phyloP scores from a whole-genome alignment of 2,888 invertebrate species.

The Danaus chrysippus region DNA sequence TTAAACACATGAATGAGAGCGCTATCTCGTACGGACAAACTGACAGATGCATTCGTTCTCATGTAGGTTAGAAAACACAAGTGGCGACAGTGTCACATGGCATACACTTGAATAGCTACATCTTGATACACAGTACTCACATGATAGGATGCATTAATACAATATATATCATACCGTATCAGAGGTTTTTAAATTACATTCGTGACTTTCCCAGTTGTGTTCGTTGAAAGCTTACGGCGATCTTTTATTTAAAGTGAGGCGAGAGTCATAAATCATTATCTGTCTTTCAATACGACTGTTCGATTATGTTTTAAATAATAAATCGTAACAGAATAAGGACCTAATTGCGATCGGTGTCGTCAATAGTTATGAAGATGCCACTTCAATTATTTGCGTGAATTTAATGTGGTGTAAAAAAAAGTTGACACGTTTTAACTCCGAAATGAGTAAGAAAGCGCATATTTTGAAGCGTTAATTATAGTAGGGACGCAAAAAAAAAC shows the following conservation, averaged over 20 bases:
- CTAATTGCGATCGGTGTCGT: conserved; percentile 56
- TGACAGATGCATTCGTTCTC: conserved; percentile 60
- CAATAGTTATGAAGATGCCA: conserved; percentile 6
- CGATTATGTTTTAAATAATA: conserved; percentile 63
- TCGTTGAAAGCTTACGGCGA: conserved; percentile 74
- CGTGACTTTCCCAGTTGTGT: conserved; percentile 68
- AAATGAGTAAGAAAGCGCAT: conserved; percentile 35
- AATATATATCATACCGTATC: conserved; percentile 60
- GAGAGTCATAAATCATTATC: conserved; percentile 66
- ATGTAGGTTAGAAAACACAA: conserved; percentile 47
- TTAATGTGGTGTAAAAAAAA: conserved; percentile 28
- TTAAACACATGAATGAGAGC: conserved; percentile 51
- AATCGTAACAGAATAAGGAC: conserved; percentile 56
- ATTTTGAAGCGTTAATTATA: conserved; percentile 52
- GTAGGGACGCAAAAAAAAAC: conserved; percentile 43
- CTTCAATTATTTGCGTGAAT: no score
- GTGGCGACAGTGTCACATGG: conserved; percentile 41
- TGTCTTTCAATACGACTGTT: conserved; percentile 65
- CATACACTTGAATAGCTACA: conserved; percentile 41
- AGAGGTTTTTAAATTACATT: conserved; percentile 73
- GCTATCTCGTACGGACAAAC: conserved; percentile 47
- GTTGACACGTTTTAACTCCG: conserved; percentile 27
- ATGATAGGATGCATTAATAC: conserved; percentile 29
- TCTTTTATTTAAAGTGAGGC: conserved; percentile 72
- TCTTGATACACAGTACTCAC: conserved; percentile 35